A percentile compares a stretch with the other conserved stretches of the same genome.
These are phyloP conservation scores for Agrotis exclamationis DNA, from an alignment of 2,888 invertebrate species.

Conservation along the genomic window DNA sequence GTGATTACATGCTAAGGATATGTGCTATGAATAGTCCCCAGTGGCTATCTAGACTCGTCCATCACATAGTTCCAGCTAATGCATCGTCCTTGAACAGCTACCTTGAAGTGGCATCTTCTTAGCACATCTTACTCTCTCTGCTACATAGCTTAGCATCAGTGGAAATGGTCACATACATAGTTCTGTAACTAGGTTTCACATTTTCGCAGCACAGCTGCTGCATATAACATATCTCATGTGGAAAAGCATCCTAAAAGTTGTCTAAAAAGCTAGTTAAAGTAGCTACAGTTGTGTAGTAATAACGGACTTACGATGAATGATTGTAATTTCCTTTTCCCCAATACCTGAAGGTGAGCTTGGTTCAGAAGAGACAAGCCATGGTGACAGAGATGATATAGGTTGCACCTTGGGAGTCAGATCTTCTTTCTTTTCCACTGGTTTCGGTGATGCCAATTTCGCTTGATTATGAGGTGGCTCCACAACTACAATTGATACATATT, in stretches of 20 bases:
- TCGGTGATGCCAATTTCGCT: conserved; percentile 82
- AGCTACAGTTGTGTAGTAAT: conserved; percentile 95
- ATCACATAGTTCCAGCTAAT: too few species aligned
- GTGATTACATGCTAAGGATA: too few species aligned
- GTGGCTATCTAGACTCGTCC: too few species aligned
- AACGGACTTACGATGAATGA: conserved; percentile 96
- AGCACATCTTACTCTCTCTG: too few species aligned
- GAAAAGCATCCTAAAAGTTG: not conserved
- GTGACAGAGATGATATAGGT: conserved; percentile 93
- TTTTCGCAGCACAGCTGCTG: too few species aligned
- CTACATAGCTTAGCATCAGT: too few species aligned
- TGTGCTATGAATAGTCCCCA: too few species aligned
- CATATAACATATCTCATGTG: too few species aligned
- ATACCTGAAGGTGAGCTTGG: conserved; percentile 92
- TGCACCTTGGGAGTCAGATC: conserved; percentile 90
- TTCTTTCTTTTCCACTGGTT: conserved; percentile 88
- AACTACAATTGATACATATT: conserved; percentile 89
- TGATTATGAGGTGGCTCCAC: conserved; percentile 86
- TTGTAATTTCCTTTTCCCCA: conserved; percentile 92
- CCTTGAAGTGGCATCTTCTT: too few species aligned
- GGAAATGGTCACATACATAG: too few species aligned
- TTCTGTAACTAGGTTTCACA: too few species aligned
- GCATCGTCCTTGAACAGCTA: too few species aligned
- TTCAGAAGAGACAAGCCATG: conserved; percentile 96
- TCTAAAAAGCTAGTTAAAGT: conserved; percentile 22